These are phyloP conservation scores for Aradus depressus DNA, from an alignment of 2,888 invertebrate species.

Conservation along the genomic window DNA sequence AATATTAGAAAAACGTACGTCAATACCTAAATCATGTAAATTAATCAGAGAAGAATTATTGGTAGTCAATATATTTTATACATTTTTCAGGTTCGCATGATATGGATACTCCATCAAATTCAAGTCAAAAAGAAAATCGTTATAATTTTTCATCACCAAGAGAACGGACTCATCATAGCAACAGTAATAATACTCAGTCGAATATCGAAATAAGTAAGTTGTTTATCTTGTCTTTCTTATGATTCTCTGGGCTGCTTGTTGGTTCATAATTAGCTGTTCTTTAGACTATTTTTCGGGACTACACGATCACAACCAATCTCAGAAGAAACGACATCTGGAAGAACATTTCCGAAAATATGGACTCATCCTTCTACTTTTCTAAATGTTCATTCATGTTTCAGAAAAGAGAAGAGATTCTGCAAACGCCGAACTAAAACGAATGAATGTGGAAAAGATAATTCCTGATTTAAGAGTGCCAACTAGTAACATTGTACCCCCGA, in stretches of 20 bases:
- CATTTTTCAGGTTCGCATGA: slow-evolving; percentile 62
- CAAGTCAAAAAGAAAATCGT: slow-evolving; percentile 75
- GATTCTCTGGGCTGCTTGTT: too few relatives aligned
- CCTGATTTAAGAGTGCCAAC: slow-evolving; percentile 22
- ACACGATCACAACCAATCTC: too few relatives aligned
- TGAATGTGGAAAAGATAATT: slow-evolving; percentile 32
- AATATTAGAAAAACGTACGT: slow-evolving; percentile 66
- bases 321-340: too few relatives aligned
- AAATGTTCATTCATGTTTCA: slow-evolving; percentile 6
- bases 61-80: slow-evolving; percentile 5
- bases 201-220: slow-evolving; percentile 1
- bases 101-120: slow-evolving; percentile 56
- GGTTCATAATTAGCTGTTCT: too few relatives aligned
- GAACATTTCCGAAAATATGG: too few relatives aligned
- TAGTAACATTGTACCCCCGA: slow-evolving; percentile 32
- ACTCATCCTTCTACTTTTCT: too few relatives aligned
- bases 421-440: slow-evolving; percentile 35
- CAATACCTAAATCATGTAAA: neutral
- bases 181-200: neutral
- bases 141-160: slow-evolving; percentile 39
- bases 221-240: neutral
- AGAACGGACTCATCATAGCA: slow-evolving; percentile 2
- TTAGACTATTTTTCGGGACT: too few relatives aligned
- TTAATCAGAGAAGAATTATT: neutral
- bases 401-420: slow-evolving; percentile 64